phyloP scores from a whole-genome alignment of 2,113 vertebrate species.

The Pithys albifrons region DNA sequence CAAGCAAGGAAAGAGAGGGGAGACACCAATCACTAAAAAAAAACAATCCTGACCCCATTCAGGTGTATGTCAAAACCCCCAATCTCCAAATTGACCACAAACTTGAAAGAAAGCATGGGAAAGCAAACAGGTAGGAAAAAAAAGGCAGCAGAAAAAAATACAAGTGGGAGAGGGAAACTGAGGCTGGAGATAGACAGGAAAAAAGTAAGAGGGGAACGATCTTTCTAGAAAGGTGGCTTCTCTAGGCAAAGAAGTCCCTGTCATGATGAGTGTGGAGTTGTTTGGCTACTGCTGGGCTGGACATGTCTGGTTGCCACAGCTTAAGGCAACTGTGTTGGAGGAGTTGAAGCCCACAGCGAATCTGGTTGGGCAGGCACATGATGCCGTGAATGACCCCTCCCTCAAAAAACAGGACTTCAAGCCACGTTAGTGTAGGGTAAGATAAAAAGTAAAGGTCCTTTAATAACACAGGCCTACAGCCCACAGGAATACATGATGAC shows the following conservation, averaged over 20 bases:
- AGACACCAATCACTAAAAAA: not conserved
- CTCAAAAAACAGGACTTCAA: too few relatives aligned
- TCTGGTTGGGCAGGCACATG: not conserved
- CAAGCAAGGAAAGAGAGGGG: not conserved
- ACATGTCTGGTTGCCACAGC: rapidly evolving
- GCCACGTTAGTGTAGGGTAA: too few relatives aligned
- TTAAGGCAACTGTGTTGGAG: not conserved
- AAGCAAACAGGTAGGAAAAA: not conserved
- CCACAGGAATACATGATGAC: too few relatives aligned
- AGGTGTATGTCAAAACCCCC: not conserved
- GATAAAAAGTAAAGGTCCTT: too few relatives aligned
- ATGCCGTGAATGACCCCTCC: too few relatives aligned
- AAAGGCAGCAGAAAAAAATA: not conserved
- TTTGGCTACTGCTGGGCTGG: not conserved
- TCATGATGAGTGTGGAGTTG: not conserved
- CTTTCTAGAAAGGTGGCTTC: not conserved
- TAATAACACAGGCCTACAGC: too few relatives aligned
- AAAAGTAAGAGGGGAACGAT: not conserved
- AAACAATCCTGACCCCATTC: not conserved
- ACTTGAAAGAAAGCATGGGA: not conserved
- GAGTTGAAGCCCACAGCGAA: not conserved
- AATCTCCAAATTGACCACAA: not conserved
- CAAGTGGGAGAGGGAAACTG: not conserved
- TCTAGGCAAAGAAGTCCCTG: not conserved
- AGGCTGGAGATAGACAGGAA: not conserved